Percentiles rank a stretch among this genome's conserved stretches.
Evolutionary conservation across 2,797 vertebrate genomes (phyloP).

Genomic region (Mormyrus hasselquistii): DNA sequence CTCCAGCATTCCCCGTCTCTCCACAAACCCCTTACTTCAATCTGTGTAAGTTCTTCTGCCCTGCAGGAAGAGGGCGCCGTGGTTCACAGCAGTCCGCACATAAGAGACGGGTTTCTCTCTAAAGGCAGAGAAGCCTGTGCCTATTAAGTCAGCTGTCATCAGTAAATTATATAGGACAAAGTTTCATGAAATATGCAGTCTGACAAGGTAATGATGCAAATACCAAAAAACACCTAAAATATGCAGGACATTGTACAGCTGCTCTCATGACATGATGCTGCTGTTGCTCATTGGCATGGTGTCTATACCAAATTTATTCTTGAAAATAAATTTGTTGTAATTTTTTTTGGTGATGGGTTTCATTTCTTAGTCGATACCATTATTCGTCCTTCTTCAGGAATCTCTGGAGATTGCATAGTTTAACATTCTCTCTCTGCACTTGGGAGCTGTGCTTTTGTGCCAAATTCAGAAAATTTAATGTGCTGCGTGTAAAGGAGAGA

Average conservation of each 20-base stretch:
- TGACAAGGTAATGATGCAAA: neutral
- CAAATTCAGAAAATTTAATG: neutral
- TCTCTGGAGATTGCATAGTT: neutral
- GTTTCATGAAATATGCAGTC: neutral
- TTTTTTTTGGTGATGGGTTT: neutral
- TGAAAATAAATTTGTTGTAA: neutral
- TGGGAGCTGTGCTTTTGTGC: neutral
- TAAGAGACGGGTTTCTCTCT: neutral
- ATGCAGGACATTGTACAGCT: neutral
- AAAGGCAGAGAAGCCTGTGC: neutral
- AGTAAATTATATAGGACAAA: neutral
- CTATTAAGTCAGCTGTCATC: neutral
- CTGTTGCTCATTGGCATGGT: neutral
- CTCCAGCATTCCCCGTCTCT: slow-evolving; percentile 71
- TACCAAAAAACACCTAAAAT: neutral
- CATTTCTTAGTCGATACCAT: neutral
- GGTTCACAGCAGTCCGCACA: slow-evolving; percentile 36
- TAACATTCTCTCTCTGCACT: slow-evolving; percentile 12
- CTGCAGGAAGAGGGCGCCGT: slow-evolving; percentile 57
- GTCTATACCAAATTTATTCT: slow-evolving; percentile 1
- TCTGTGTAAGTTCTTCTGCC: slow-evolving; percentile 65
- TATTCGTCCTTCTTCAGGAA: slow-evolving; percentile 14
- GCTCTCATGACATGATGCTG: neutral
- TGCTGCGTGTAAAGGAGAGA: slow-evolving; percentile 14
- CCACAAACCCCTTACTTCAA: slow-evolving; percentile 79